A percentile compares a stretch with the other conserved stretches of the same genome.
Evolutionary conservation across 2,113 vertebrate genomes (phyloP).

Genomic region (Coryphaenoides rupestris): DNA sequence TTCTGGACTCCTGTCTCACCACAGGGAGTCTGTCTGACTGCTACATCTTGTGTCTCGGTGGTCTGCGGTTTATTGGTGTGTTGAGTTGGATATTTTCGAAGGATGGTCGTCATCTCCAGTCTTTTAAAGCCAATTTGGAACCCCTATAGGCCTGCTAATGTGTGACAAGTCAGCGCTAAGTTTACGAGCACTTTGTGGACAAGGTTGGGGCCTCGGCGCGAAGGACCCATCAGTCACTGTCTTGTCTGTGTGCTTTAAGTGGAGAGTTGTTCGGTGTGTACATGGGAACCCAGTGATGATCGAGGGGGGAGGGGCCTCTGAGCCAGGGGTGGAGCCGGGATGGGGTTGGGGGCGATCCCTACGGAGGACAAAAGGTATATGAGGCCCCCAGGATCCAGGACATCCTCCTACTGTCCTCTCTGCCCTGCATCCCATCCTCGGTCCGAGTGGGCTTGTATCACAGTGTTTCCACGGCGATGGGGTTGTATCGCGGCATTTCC

Average conservation of each 20-base stretch:
- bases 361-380: constrained; percentile 37
- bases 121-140: neutral
- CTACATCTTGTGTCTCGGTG: no score
- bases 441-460: no score
- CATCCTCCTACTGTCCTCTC: neutral
- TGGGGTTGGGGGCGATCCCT: neutral
- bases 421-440: neutral
- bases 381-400: constrained; percentile 11
- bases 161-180: neutral
- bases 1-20: no score
- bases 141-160: neutral
- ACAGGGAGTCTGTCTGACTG: no score
- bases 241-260: constrained; percentile 57
- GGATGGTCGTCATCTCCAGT: no score
- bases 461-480: no score
- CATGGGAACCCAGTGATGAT: constrained; percentile 16
- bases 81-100: no score
- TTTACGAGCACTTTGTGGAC: no score
- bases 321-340: neutral
- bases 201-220: no score
- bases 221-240: neutral
- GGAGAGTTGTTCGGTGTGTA: constrained; percentile 46
- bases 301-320: neutral
- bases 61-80: no score
- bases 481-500: no score